These are phyloP conservation scores for Galaxea fascicularis DNA, from an alignment of 92 coral and sea anemone genomes.

Conservation along the genomic window DNA sequence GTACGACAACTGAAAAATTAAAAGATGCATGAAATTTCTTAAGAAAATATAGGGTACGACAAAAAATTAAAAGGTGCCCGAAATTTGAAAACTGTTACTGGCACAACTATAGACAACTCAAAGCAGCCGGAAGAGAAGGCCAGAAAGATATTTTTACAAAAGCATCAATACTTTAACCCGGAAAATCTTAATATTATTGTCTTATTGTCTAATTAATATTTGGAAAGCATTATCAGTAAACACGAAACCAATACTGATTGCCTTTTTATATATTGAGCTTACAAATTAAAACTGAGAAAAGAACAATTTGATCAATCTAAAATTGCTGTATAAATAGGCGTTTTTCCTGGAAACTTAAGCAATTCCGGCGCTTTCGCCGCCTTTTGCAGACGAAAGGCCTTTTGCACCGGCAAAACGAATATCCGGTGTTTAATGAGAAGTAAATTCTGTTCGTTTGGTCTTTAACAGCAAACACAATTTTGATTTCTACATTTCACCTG, in stretches of 20 bases:
- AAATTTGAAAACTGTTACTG: not conserved
- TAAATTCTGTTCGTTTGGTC: not conserved
- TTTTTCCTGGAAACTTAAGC: slow-evolving; percentile 19
- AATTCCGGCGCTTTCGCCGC: slow-evolving; percentile 12
- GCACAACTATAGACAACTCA: not conserved
- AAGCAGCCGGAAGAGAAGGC: not conserved
- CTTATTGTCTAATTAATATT: slow-evolving; percentile 41
- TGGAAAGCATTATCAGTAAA: slow-evolving; percentile 16
- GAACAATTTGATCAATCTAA: slow-evolving; percentile 38
- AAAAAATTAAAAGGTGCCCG: not conserved
- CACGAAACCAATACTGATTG: slow-evolving; percentile 19
- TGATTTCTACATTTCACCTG: no score
- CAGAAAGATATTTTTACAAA: not conserved
- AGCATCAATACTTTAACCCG: not conserved
- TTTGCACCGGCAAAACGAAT: not conserved
- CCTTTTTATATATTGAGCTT: slow-evolving; percentile 19
- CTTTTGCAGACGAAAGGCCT: slow-evolving; percentile 1
- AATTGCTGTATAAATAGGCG: slow-evolving; percentile 22
- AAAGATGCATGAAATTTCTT: no score
- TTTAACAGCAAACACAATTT: slow-evolving; percentile 11
- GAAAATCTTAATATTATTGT: slow-evolving; percentile 10
- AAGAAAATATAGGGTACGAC: no score
- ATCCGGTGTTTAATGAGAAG: slow-evolving; percentile 22
- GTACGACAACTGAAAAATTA: not conserved
- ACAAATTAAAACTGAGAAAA: slow-evolving; percentile 30